These are phyloP conservation scores for Stegodyphus dumicola DNA, from an alignment of 1,140 invertebrate genomes.

Conservation along the genomic window DNA sequence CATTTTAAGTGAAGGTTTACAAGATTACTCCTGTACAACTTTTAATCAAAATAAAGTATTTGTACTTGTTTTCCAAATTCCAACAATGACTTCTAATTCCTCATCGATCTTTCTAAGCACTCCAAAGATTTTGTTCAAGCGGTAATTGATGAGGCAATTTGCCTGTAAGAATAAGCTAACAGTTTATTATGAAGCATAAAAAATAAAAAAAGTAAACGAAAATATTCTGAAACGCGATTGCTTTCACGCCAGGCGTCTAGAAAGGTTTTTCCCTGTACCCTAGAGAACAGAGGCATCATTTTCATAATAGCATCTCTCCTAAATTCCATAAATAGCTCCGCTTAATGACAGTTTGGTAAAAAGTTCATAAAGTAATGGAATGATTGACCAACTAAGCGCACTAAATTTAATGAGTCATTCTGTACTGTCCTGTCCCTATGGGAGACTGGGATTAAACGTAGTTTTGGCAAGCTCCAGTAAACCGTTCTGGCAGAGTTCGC, in stretches of 20 bases:
- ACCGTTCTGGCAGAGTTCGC: background rate
- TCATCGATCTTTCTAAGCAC: too few relatives aligned
- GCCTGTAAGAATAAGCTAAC: too few relatives aligned
- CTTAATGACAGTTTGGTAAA: constrained; percentile 37
- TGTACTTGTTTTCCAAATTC: too few relatives aligned
- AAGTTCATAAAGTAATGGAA: constrained; percentile 43
- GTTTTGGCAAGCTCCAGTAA: constrained; percentile 22
- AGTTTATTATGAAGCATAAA: too few relatives aligned
- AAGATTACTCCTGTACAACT: too few relatives aligned
- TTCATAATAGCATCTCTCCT: constrained; percentile 42
- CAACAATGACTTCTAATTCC: too few relatives aligned
- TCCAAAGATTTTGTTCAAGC: too few relatives aligned
- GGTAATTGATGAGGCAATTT: too few relatives aligned
- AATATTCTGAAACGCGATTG: background rate
- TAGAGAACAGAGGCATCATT: constrained; percentile 33
- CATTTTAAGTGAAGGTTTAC: too few relatives aligned
- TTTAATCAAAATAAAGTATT: too few relatives aligned
- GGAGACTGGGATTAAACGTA: constrained; percentile 19
- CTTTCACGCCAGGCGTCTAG: constrained; percentile 3
- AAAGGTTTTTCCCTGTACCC: constrained; percentile 21
- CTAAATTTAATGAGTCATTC: constrained; percentile 40
- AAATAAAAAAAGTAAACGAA: background rate
- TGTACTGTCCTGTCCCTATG: background rate
- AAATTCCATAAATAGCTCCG: constrained; percentile 32
- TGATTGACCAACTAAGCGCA: constrained; percentile 23